phyloP scores from a whole-genome alignment of 2,113 vertebrate genomes.

The Sinocyclocheilus grahami region DNA sequence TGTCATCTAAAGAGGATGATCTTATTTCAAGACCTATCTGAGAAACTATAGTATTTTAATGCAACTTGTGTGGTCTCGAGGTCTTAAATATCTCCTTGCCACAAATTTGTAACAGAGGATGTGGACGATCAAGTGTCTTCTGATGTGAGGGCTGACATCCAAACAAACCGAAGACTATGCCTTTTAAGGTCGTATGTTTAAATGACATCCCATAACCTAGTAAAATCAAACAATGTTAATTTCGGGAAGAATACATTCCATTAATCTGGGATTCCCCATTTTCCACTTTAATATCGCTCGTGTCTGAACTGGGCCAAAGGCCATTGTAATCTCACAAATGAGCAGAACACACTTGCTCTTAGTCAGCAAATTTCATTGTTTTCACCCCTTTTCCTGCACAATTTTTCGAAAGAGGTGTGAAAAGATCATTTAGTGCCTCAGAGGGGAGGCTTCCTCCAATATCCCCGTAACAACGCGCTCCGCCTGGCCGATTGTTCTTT shows the following conservation, averaged over 20 bases:
- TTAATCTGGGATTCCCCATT: constrained; percentile 61
- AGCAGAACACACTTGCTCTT: constrained; percentile 70
- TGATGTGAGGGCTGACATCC: constrained; percentile 36
- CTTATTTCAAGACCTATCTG: constrained; percentile 60
- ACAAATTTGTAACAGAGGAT: constrained; percentile 53
- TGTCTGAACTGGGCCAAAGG: constrained; percentile 55
- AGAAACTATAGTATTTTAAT: constrained; percentile 55
- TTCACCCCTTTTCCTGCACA: constrained; percentile 72
- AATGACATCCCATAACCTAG: background rate
- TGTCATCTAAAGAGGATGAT: constrained; percentile 56
- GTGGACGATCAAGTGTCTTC: constrained; percentile 50
- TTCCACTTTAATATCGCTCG: constrained; percentile 70
- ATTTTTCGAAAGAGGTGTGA: constrained; percentile 77
- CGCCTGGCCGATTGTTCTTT: constrained; percentile 76
- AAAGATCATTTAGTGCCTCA: constrained; percentile 75
- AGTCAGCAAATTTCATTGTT: constrained; percentile 75
- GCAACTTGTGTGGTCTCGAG: constrained; percentile 57
- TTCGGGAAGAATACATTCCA: background rate
- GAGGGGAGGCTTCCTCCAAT: constrained; percentile 75
- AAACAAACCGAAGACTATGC: constrained; percentile 39
- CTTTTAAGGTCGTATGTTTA: constrained; percentile 31
- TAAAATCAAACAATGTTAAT: background rate
- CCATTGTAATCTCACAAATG: constrained; percentile 76
- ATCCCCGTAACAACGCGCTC: constrained; percentile 74
- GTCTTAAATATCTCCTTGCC: constrained; percentile 51